These are phyloP conservation scores for Hypsopygia costalis DNA, from an alignment of 2,888 invertebrate species.

Conservation along the genomic window DNA sequence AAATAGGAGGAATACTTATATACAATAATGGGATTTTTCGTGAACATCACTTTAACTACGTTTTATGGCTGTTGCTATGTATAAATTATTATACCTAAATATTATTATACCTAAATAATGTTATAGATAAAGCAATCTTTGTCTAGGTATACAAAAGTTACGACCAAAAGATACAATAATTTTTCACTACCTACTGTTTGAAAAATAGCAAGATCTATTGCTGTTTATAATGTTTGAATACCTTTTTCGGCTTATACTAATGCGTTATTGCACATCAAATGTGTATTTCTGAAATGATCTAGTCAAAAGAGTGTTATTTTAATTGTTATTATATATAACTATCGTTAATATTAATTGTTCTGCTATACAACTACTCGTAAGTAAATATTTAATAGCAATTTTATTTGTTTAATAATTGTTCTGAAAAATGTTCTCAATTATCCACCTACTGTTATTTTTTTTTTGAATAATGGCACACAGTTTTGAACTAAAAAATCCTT, in stretches of 20 bases:
- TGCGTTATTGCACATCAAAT: slow-evolving; percentile 31
- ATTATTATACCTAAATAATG: slow-evolving; percentile 1
- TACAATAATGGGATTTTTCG: background rate
- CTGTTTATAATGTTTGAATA: background rate
- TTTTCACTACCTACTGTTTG: background rate
- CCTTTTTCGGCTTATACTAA: slow-evolving; percentile 1
- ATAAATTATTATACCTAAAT: slow-evolving; percentile 2
- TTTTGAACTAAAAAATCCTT: slow-evolving; percentile 6
- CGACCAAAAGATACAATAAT: slow-evolving; percentile 15
- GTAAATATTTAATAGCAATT: too few species aligned
- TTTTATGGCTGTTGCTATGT: slow-evolving; percentile 3
- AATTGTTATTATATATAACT: slow-evolving; percentile 11
- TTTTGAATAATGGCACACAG: too few species aligned
- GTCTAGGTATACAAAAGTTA: slow-evolving; percentile 1
- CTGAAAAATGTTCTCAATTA: too few species aligned
- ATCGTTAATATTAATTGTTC: slow-evolving; percentile 9
- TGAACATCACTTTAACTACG: background rate
- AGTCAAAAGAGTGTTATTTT: slow-evolving; percentile 22
- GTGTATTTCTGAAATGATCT: slow-evolving; percentile 27
- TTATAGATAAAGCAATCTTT: background rate
- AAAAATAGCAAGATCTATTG: background rate
- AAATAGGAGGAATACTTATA: too few species aligned
- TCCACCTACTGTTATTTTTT: too few species aligned
- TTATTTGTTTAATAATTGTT: too few species aligned
- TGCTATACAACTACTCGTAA: slow-evolving; percentile 13